Evolutionary conservation across 2,888 invertebrate genomes (phyloP), one percentile per base, ranked within the genome.

Genomic region (Trichacis sp.): DNA sequence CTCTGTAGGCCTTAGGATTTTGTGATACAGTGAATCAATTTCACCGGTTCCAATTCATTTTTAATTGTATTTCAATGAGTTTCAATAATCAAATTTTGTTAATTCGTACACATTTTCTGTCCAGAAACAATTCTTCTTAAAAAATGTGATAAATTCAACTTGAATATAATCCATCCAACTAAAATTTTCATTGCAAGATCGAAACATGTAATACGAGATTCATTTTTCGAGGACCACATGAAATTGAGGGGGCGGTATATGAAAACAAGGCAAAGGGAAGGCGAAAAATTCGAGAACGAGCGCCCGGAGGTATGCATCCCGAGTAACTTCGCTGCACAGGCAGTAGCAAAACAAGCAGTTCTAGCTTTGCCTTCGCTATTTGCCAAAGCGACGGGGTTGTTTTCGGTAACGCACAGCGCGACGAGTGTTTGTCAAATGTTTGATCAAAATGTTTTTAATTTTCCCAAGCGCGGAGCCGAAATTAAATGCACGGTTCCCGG

Each of bases 341-440:
- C 76, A 77, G 80, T 77, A 76, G 78, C 80, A 67, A 77, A 76
- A 77, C 76, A 77, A 76, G 71, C 72, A 33, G 33, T n/a, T 50
- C 53, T 49, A 64, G 55, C 61, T 68, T 65, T 56, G 72, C 64
- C 72, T 65, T 69, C 68, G 71, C 72, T 78, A 75, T 80, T 80
- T 80, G 75, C 72, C 69, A 55, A 77, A 78, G 74, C 77, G 68
- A 52, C 67, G 72, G 70, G 74, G 76, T 73, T 72, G 77, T 77
- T 75, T 78, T 72, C 69, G 71, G 68, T 43, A 50, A 59, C 36
- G 43, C 54, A 42, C 40, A 68, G 71, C 55, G 58, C 67, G 69
- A 79, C 75, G 79, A 82, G 80, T 80, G 81, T 80, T 83, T 77
- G 77, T 79, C 82, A 80, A 82, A 82, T 82, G 82, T 83, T 82